phyloP scores from a whole-genome alignment of 2,113 vertebrate genomes.

The Strix aluco region DNA sequence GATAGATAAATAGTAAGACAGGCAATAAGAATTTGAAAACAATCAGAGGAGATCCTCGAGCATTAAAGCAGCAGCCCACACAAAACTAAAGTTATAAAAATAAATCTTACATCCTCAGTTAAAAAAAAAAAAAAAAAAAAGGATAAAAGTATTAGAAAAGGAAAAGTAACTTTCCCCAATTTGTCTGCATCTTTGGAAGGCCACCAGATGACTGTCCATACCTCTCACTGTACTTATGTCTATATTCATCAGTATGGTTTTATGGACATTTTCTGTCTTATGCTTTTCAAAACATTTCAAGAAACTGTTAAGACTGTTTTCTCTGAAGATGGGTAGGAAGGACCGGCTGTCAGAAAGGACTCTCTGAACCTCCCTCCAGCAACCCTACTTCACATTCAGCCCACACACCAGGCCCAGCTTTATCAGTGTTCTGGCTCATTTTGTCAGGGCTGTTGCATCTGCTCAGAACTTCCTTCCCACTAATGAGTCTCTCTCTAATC shows the following conservation, averaged over 20 bases:
- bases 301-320: slow-evolving; percentile 13
- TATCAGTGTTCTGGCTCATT: slow-evolving; percentile 44
- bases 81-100: not conserved
- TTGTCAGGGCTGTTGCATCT: slow-evolving; percentile 43
- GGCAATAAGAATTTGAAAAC: not conserved
- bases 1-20: not conserved
- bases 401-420: slow-evolving; percentile 30
- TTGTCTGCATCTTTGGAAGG: not conserved
- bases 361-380: slow-evolving; percentile 43
- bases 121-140: not conserved
- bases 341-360: slow-evolving; percentile 55
- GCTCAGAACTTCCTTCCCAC: slow-evolving; percentile 40
- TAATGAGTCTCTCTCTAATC: slow-evolving; percentile 39
- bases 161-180: not conserved
- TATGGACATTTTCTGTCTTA: not conserved
- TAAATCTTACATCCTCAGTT: not conserved
- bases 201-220: not conserved
- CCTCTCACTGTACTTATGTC: not conserved
- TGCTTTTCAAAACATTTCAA: slow-evolving; percentile 23
- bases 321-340: slow-evolving; percentile 49
- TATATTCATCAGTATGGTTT: not conserved
- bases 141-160: not conserved
- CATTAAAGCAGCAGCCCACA: not conserved
- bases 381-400: slow-evolving; percentile 51
- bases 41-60: not conserved